Base-by-base conservation (phyloP, 2,888 invertebrate genomes). In the Malachius bipustulatus region DNA sequence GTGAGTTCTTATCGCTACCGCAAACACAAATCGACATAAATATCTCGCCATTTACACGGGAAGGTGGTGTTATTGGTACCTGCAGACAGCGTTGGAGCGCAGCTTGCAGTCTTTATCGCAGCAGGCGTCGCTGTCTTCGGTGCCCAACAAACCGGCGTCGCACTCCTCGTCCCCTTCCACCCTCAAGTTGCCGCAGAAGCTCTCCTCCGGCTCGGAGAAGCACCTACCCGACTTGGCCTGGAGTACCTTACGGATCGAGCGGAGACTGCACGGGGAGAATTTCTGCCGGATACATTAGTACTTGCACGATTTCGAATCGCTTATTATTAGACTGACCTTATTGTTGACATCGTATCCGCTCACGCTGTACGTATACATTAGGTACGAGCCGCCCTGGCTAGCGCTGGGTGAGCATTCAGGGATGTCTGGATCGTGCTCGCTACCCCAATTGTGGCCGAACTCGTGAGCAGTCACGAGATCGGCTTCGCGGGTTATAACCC, bases 391-490 rank as follows among this genome's bases (percentile, higher is more conserved):
- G 12, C 93, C 91, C 63, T 89, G 85, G 52, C 83, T 84, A 46
- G 91, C 88, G 55, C 85, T 83, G 2, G 96, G 96, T 46, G 90
- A 89, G 62, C 96, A 97, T 66, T 93, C 91, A 2, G 83, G 81
- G 51, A 89, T 87, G 60, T 93, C 91, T 2, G 94, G 91, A 67
- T 97, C 96, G 61, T 96, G 96, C 60, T 93, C 93, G 3, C 91
- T 90, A 38, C 96, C 94, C 91, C 93, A 94, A 66, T 94, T 96
- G 64, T 96, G 96, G 2, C 94, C 96, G 65, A 90, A 88, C 65
- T 90, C 91, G 61, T 93, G 93, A 35, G 94, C 91, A 8, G 94
- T 94, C 26, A 97, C 94, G 42, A 97, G 66, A 64, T 93, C 91
- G 1, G 94, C 94, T 66, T 96, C 94, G 41, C 91, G 74, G 0